Base-by-base conservation (phyloP, 2,797 vertebrate species). In the Lophotriccus pileatus region DNA sequence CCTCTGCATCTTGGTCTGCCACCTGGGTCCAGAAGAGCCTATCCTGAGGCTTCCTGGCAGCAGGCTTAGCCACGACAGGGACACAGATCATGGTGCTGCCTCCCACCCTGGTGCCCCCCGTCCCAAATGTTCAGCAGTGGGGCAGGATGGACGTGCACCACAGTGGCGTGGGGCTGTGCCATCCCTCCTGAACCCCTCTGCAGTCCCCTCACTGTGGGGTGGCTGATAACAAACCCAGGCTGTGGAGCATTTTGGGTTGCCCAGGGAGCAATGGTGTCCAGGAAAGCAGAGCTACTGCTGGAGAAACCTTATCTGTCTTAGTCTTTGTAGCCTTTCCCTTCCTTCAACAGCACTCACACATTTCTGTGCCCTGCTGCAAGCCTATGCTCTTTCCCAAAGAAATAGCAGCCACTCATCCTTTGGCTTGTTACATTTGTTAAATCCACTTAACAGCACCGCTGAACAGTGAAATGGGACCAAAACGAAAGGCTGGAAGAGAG, bases 181-280 rank as follows among this genome's bases (percentile, higher is more conserved):
- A 41, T 39, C 18, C 14, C 36, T 68, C 34, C 7, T 0, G 0
- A 28, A 7, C 14, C 23, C 8, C 14, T 37, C 46, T 15, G 43
- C 12, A 14, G 17, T 9, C 14, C 19, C 41, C 23, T 67, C 2
- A 0, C 15, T 44, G 41, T 0, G 0, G 7, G 32, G 11, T 1
- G 4, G 3, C 32, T 0, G 0, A 27, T 68, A 55, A 59, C 1
- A 2, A 60, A 34, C 28, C n/a, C 1, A 5, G 41, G 32, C 36
- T 64, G 34, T 3, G 8, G 12, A 73, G 50, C 64, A 22, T n/a
- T 64, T 55, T 14, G 34, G 36, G 49, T 44, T 87, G 14, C 9
- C 25, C 3, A 18, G 18, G n/a, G 9, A 73, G 41, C 12, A 41
- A 20, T 0, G 0, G 9, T 22, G 36, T 22, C 30, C 4, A 10